Conservation (phyloP, 2,797 vertebrate genomes). For the Tokudaia tokunoshimensis region DNA sequence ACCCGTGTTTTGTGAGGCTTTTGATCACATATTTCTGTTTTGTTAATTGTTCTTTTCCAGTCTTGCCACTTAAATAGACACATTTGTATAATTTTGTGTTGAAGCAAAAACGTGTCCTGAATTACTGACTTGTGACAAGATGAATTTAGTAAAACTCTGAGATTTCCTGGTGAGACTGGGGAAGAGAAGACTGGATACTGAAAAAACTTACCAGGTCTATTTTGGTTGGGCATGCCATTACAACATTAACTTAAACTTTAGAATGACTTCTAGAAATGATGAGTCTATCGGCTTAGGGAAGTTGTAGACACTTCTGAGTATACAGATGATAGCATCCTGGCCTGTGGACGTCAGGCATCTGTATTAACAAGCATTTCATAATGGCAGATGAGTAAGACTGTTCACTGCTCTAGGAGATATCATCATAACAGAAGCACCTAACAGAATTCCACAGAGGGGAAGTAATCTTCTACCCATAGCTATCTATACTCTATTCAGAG, state of each 20-base stretch:
- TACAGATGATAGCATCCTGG: background rate
- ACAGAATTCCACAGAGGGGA: background rate
- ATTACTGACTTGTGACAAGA: background rate
- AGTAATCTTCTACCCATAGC: conserved; percentile 67
- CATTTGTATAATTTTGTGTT: conserved; percentile 32
- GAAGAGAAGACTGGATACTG: conserved; percentile 19
- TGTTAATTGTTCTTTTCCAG: background rate
- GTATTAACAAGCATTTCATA: background rate
- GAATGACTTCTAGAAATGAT: conserved; percentile 1
- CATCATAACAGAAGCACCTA: conserved; percentile 62
- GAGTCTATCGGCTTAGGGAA: conserved; percentile 28
- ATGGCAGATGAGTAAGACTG: background rate
- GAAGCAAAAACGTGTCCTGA: conserved; percentile 10
- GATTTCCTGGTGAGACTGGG: conserved; percentile 50
- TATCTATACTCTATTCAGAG: conserved; percentile 67
- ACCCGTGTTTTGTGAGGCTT: conserved; percentile 24
- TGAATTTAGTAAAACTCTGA: conserved; percentile 32
- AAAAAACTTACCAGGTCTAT: background rate
- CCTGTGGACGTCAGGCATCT: background rate
- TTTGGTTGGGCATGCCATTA: background rate
- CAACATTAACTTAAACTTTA: conserved; percentile 10
- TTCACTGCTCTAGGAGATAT: conserved; percentile 49
- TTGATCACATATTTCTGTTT: background rate
- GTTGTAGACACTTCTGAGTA: background rate
- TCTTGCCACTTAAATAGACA: background rate